Conservation (phyloP, 2,797 vertebrate genomes). For the Vireo griseus region DNA sequence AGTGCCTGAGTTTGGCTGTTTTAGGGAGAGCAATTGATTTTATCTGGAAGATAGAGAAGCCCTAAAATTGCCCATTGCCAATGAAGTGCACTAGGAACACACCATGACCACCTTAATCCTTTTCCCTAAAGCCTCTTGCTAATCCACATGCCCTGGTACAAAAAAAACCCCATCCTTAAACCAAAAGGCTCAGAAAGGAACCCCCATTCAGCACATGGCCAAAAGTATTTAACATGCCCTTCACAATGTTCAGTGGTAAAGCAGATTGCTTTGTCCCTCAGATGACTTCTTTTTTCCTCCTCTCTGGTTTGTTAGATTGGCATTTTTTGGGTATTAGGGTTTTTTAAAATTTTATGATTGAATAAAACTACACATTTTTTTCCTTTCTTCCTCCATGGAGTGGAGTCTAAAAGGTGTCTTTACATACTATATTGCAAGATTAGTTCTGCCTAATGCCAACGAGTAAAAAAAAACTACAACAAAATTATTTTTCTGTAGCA, state of each 20-base stretch:
- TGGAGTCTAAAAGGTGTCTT: neutral
- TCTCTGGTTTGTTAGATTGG: neutral
- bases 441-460: neutral
- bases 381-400: neutral
- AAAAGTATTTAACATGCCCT: neutral
- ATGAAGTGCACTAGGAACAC: neutral
- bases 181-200: neutral
- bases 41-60: neutral
- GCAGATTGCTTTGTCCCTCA: neutral
- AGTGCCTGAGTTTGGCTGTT: neutral
- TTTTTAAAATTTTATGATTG: neutral
- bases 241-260: neutral
- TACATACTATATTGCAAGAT: neutral
- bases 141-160: neutral
- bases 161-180: neutral
- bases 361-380: neutral
- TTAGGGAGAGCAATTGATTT: neutral
- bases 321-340: rapidly evolving
- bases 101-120: neutral
- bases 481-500: neutral
- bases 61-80: neutral
- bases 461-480: neutral
- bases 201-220: neutral
- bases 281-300: neutral
- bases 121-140: neutral